A percentile compares a stretch with the other conserved stretches of the same genome.
These are phyloP conservation scores for Caenorhabditis sulstoni DNA, from an alignment of 2,888 invertebrate species.

Conservation along the genomic window DNA sequence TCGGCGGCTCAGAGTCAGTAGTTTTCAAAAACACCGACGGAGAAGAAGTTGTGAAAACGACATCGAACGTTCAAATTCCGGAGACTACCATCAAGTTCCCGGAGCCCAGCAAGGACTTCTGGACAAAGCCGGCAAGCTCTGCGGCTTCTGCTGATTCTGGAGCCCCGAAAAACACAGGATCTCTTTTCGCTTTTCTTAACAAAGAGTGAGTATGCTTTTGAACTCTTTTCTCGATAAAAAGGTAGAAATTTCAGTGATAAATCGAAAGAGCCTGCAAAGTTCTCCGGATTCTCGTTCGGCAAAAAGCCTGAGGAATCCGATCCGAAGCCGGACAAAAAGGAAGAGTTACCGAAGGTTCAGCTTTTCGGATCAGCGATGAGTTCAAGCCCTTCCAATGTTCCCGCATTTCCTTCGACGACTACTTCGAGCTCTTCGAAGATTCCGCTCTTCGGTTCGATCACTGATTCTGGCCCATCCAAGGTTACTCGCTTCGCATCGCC, in stretches of 20 bases:
- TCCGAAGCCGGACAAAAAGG: slow-evolving; percentile 4
- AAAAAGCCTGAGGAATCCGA: slow-evolving; percentile 33
- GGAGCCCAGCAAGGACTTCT: slow-evolving; percentile 64
- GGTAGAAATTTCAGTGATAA: slow-evolving; percentile 3
- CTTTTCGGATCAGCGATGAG: neutral
- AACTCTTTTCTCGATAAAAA: slow-evolving; percentile 1
- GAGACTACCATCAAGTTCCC: slow-evolving; percentile 59
- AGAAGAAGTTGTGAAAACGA: neutral
- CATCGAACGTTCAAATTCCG: slow-evolving; percentile 37
- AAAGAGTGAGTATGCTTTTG: slow-evolving; percentile 32
- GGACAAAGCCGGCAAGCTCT: slow-evolving; percentile 48
- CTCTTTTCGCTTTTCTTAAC: slow-evolving; percentile 51
- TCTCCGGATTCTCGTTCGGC: slow-evolving; percentile 60
- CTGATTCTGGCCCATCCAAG: no score
- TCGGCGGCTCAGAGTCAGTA: slow-evolving; percentile 63
- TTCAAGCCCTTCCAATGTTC: neutral
- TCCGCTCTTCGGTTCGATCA: neutral
- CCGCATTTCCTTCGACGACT: no score
- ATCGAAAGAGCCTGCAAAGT: slow-evolving; percentile 26
- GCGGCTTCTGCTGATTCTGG: neutral
- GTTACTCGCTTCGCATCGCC: neutral
- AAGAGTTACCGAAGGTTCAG: neutral
- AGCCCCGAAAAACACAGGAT: slow-evolving; percentile 12
- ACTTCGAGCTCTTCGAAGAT: no score
- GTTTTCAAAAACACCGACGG: slow-evolving; percentile 57